These are phyloP conservation scores for Tupaia chinensis DNA, from an alignment of 2,113 vertebrate genomes.

Conservation along the genomic window DNA sequence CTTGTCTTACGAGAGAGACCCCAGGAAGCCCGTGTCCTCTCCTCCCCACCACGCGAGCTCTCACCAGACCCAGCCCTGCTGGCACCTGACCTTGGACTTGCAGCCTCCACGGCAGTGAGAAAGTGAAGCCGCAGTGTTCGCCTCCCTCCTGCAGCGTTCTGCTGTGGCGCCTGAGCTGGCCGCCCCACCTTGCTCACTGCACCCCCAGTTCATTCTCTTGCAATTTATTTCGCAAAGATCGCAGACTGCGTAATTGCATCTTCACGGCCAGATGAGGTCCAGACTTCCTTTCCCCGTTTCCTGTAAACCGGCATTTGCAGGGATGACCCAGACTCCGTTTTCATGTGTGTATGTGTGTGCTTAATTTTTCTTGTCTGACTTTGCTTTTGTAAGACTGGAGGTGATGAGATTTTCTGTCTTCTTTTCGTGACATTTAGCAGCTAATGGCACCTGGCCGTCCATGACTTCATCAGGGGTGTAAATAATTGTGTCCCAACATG, in stretches of 20 bases:
- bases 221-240: too few relatives aligned
- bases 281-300: rapidly evolving
- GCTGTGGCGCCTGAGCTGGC: too few relatives aligned
- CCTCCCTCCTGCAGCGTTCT: background rate
- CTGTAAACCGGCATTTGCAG: background rate
- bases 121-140: background rate
- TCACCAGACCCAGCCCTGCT: too few relatives aligned
- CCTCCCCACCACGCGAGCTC: too few relatives aligned
- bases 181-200: rapidly evolving
- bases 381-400: background rate
- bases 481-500: background rate
- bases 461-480: background rate
- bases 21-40: too few relatives aligned
- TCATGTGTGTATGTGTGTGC: background rate
- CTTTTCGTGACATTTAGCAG: background rate
- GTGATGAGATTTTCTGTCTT: background rate
- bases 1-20: too few relatives aligned
- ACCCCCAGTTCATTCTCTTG: background rate
- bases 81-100: background rate
- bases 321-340: background rate
- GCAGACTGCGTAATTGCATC: background rate
- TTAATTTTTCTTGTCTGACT: background rate
- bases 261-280: rapidly evolving
- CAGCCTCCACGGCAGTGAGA: background rate
- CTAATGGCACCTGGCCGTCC: too few relatives aligned